Base-by-base conservation (phyloP, 2,888 invertebrate genomes). In the Gortyna flavago region DNA sequence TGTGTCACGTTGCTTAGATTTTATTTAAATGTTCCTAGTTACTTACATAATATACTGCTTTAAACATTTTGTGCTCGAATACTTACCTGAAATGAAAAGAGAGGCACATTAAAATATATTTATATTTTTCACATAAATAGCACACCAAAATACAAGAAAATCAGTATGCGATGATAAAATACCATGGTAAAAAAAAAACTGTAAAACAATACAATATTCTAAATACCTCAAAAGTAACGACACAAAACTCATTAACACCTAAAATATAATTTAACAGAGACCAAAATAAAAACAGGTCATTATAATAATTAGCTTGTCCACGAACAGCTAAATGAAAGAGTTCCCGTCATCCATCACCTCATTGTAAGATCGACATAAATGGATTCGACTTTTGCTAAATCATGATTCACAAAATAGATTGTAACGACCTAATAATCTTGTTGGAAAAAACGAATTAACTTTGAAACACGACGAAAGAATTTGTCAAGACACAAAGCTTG, bases 31-130 rank as follows among this genome's bases (percentile, higher is more conserved):
- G 7, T 51, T 11, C 0, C 0, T 41, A 35, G 2, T 5, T 57
- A 84, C 85, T 62, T 70, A 80, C 84, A 68, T 48, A 1, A 16
- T 2, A 18, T 9, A 35, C 25, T 41, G 32, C 0, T 35, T 25
- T 65, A 35, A 41, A 35, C 6, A 38, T 48, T 54, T 21, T 16
- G 8, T 69, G 3, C 18, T 11, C 9, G 11, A 25, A 13, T 29
- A 85, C 90, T 91, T 90, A 91, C 91, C 91, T 91, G 89, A 77
- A 91, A 91, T 80, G 54, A 87, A 77, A 66, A 77, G 32, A 81
- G 21, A 41, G 2, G 0, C 1, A 75, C 11, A 6, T 72, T 71
- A 21, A 61, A 64, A 59, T 13, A 25, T n/a, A 29, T 69, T 13
- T n/a, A 64, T 35, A 51, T n/a, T 11, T 16, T 66, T 9, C n/a